Evolutionary conservation across 2,797 vertebrate genomes (phyloP).

Genomic region (Eospalax fontanierii): DNA sequence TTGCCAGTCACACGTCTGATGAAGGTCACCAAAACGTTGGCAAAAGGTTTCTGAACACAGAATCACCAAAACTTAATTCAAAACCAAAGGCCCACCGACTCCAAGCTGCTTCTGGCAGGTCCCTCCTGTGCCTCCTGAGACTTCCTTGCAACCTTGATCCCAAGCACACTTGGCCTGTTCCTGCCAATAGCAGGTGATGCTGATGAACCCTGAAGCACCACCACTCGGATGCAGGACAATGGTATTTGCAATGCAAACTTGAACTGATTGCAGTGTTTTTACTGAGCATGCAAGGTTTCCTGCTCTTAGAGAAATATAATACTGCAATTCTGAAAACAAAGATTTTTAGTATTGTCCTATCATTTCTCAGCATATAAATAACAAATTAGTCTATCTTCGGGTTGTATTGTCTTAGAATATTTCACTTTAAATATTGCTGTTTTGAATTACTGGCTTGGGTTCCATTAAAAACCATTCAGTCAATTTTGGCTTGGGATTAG

Average conservation of each 20-base stretch:
- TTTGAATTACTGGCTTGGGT: neutral
- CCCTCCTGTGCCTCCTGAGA: neutral
- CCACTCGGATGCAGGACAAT: neutral
- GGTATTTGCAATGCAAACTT: neutral
- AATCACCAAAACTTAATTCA: neutral
- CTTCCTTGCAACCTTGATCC: neutral
- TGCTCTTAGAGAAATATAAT: neutral
- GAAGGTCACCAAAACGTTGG: neutral
- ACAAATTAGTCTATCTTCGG: neutral
- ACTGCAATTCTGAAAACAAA: neutral
- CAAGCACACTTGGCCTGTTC: too few species aligned
- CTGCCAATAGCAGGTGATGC: neutral
- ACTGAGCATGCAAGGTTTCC: neutral
- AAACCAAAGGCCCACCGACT: neutral
- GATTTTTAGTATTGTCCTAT: neutral
- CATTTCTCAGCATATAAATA: neutral
- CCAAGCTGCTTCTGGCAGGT: too few species aligned
- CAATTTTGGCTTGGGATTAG: neutral
- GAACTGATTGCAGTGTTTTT: neutral
- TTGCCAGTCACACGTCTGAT: neutral
- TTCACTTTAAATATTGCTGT: neutral
- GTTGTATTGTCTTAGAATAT: neutral
- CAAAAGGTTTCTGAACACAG: neutral
- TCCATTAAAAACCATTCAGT: neutral
- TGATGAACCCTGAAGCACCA: neutral